phyloP scores from a whole-genome alignment of 2,113 vertebrate genomes.

The Capreolus pygargus region DNA sequence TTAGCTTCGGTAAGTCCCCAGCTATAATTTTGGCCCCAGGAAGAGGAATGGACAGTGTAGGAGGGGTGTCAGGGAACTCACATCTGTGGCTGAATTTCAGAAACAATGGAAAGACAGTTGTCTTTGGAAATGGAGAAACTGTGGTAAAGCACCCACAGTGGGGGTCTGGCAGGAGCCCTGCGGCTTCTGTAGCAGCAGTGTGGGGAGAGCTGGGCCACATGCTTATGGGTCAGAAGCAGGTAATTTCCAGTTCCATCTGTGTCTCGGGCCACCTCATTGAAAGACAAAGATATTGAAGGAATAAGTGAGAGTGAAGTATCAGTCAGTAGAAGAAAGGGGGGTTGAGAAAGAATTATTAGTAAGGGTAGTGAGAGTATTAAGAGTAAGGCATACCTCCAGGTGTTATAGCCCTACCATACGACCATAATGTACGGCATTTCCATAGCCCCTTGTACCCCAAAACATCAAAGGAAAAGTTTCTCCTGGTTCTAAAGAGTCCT shows the following conservation, averaged over 20 bases:
- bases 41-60: neutral
- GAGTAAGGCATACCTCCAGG: neutral
- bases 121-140: conserved; percentile 90
- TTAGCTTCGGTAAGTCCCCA: neutral
- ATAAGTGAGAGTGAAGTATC: neutral
- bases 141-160: conserved; percentile 90
- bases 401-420: neutral
- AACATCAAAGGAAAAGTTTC: neutral
- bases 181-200: conserved; percentile 83
- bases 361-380: neutral
- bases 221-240: conserved; percentile 89
- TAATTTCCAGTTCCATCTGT: conserved; percentile 91
- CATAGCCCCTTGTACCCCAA: neutral
- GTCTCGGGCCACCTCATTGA: conserved; percentile 84
- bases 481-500: neutral
- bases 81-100: conserved; percentile 93
- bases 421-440: neutral
- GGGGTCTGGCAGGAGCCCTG: conserved; percentile 79
- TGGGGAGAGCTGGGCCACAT: conserved; percentile 88
- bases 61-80: conserved; percentile 75
- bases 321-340: neutral
- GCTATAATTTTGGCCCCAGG: neutral
- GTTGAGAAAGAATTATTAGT: neutral
- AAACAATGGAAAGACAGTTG: conserved; percentile 89
- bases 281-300: conserved; percentile 25